Evolutionary conservation across 1,140 invertebrate species (phyloP).

Genomic region (Choristoneura fumiferana): DNA sequence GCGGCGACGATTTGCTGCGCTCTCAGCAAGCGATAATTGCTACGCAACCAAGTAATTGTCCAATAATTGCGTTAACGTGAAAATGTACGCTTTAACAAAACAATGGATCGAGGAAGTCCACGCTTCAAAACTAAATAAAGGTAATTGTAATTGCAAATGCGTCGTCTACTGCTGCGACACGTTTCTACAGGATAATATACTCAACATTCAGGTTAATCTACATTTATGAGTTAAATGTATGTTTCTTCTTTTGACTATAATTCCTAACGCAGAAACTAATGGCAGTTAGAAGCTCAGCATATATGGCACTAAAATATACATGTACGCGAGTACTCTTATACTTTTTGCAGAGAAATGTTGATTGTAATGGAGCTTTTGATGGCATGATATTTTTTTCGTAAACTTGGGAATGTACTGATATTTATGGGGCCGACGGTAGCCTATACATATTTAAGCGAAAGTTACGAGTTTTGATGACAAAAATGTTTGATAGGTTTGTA

Average conservation of each 20-base stretch:
- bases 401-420: constrained; percentile 7
- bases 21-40: constrained; percentile 46
- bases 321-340: not conserved
- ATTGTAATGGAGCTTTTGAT: constrained; percentile 14
- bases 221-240: too few relatives aligned
- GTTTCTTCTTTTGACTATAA: too few relatives aligned
- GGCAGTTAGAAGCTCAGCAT: too few relatives aligned
- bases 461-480: not conserved
- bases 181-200: not conserved
- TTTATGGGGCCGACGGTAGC: not conserved
- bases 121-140: constrained; percentile 21
- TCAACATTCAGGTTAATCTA: too few relatives aligned
- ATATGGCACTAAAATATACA: not conserved
- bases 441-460: constrained; percentile 8
- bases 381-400: constrained; percentile 13
- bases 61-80: constrained; percentile 74
- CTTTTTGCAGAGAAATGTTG: constrained; percentile 10
- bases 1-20: constrained; percentile 51
- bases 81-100: constrained; percentile 70
- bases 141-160: constrained; percentile 21
- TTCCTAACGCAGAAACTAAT: too few relatives aligned
- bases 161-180: not conserved
- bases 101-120: constrained; percentile 59
- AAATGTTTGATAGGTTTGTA: too few relatives aligned
- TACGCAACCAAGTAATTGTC: constrained; percentile 66